Base-by-base conservation (phyloP, 2,888 invertebrate genomes). In the Scaptodrosophila latifasciaeformis region DNA sequence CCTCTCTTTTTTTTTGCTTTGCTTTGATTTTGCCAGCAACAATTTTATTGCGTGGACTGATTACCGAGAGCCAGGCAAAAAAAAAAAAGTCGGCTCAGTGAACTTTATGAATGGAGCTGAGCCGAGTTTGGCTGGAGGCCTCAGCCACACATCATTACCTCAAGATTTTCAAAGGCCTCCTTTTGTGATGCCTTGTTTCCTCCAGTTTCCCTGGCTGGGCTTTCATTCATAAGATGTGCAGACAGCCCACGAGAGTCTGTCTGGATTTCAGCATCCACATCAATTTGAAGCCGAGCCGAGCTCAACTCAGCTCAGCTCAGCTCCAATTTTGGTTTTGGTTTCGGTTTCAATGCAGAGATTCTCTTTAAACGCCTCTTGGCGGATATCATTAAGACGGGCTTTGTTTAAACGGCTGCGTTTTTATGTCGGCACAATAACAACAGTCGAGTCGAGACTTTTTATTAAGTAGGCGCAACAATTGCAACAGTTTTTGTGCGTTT, bases 31-130 rank as follows among this genome's bases (percentile, higher is more conserved):
- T 71, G 70, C 67, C 66, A n/a, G n/a, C n/a, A 79, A 74, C 70
- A 69, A 64, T 75, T 81, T 79, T 78, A 80, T 81, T 80, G 79
- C 82, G 79, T 82, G 79, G 81, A 82, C 79, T 78, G 79, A 82
- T 79, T 79, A 82, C 78, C 34, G n/a, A n/a, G n/a, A 77, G 65
- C 57, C 70, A 62, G 54, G 62, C 54, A 62, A 45, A 61, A 40
- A 58, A 43, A 57, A 50, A 49, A 51, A 48, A 42, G 48, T 53
- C 56, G 48, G 63, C 61, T 55, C 46, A 48, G 24, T 49, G 62
- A 69, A 61, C 70, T 80, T 77, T 64, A 81, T 82, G 78, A 79
- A 82, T 79, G 79, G 40, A 43, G 24, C 35, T 21, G 35, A 31
- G 10, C 31, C 47, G 15, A 29, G 51, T 40, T 31, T n/a, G 46